Base-by-base conservation (phyloP, 1,140 invertebrate species). In the Phenacoccus solenopsis region DNA sequence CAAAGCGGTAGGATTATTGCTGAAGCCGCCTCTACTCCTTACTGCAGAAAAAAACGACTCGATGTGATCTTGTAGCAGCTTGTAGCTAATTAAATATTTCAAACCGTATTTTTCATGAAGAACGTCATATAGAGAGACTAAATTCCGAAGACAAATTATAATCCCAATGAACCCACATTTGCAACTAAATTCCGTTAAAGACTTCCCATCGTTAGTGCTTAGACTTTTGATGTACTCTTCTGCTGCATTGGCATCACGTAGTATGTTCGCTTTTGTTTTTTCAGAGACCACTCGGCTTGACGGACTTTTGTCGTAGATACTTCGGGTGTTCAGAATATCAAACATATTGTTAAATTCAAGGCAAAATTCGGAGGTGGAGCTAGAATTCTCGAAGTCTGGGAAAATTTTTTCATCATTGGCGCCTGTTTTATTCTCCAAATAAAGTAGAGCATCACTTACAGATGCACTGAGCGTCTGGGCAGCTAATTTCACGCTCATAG, bases 391-490 rank as follows among this genome's bases (percentile, higher is more conserved):
- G 69, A 69, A 72, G n/a, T n/a, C 20, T 30, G 25, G n/a, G 10
- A 71, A 24, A n/a, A n/a, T n/a, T n/a, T n/a, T n/a, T n/a, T n/a
- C n/a, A n/a, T 32, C 30, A 5, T 13, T 32, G 5, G 13, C 30
- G 13, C 5, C 13, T 57, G 27, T 59, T n/a, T n/a, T n/a, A 28
- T 61, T 27, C 67, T 35, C 5, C 35, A 67, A 49, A 32, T 32
- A 69, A 4, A 28, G 10, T 21, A 72, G n/a, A 0, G 28, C 68
- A 70, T 69, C 68, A 49, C 24, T 27, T 16, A 72, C 71, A 27
- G 32, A 22, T 13, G 61, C 30, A 28, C 71, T 72, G 12, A 72
- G 27, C 9, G 38, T 59, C 21, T 77, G 75, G n/a, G 72, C 72
- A 28, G 57, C 69, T 30, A 35, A 7, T 0, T 28, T 20, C 28